phyloP scores from a whole-genome alignment of 2,113 vertebrate genomes.

The Brachirus orientalis region DNA sequence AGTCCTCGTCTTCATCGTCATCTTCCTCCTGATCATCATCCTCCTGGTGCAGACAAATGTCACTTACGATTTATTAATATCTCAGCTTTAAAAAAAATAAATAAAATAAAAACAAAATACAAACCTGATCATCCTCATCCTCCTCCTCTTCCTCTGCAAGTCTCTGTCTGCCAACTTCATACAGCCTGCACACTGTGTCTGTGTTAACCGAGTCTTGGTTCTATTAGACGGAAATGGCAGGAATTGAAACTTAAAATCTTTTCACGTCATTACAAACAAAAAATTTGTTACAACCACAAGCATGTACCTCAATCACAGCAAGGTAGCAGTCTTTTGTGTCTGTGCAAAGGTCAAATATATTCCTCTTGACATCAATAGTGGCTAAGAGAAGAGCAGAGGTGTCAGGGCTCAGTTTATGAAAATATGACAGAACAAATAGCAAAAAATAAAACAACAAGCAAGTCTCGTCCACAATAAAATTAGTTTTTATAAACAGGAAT shows the following conservation, averaged over 20 bases:
- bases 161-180: constrained; percentile 96
- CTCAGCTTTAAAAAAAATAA: neutral
- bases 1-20: constrained; percentile 94
- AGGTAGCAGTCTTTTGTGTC: constrained; percentile 99
- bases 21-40: constrained; percentile 90
- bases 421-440: neutral
- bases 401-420: neutral
- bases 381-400: constrained; percentile 76
- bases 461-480: too few species aligned
- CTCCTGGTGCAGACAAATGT: constrained; percentile 62
- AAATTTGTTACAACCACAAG: neutral
- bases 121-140: constrained; percentile 97
- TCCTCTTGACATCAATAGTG: constrained; percentile 97
- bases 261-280: neutral
- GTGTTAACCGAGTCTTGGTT: constrained; percentile 98
- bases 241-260: neutral
- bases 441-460: too few species aligned
- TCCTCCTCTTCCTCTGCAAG: constrained; percentile 97
- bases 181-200: constrained; percentile 97
- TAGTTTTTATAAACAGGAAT: too few species aligned
- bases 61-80: constrained; percentile 17
- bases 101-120: neutral
- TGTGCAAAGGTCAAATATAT: constrained; percentile 99
- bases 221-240: constrained; percentile 71
- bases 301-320: constrained; percentile 95